Conservation (phyloP, 2,797 vertebrate species). For the Myotis findleyi region DNA sequence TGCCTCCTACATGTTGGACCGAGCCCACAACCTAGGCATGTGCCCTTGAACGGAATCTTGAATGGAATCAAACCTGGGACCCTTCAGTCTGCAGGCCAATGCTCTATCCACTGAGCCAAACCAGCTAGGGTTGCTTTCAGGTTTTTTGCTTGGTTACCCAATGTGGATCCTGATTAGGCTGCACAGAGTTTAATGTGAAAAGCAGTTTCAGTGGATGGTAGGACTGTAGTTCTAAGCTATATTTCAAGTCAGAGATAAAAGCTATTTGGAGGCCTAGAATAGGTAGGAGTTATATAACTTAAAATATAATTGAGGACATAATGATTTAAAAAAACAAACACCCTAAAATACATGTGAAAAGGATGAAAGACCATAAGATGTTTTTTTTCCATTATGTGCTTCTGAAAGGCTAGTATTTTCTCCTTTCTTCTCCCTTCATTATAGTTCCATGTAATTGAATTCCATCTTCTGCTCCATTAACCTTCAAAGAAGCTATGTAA, state of each 20-base stretch:
- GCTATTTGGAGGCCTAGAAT: background rate
- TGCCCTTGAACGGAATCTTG: too few species aligned
- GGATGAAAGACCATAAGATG: background rate
- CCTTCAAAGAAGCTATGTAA: background rate
- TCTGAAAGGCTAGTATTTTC: conserved; percentile 45
- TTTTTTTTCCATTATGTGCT: conserved; percentile 31
- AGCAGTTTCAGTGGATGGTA: background rate
- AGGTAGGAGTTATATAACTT: background rate
- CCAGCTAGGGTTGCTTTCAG: background rate
- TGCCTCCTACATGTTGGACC: too few species aligned
- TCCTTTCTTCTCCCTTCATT: conserved; percentile 6
- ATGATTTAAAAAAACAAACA: background rate
- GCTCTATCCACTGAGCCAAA: too few species aligned
- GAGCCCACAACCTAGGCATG: too few species aligned
- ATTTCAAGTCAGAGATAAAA: background rate
- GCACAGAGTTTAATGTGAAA: background rate
- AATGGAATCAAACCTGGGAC: too few species aligned
- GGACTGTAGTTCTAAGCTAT: background rate
- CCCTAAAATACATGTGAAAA: background rate
- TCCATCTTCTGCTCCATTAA: background rate
- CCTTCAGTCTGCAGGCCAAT: too few species aligned
- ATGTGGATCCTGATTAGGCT: background rate
- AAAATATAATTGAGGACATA: background rate
- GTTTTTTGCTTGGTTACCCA: background rate
- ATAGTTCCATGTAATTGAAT: conserved; percentile 54